Percentiles rank a stretch among this genome's conserved stretches.
These are phyloP conservation scores for Noctua janthe DNA, from an alignment of 2,888 invertebrate species.

Conservation along the genomic window DNA sequence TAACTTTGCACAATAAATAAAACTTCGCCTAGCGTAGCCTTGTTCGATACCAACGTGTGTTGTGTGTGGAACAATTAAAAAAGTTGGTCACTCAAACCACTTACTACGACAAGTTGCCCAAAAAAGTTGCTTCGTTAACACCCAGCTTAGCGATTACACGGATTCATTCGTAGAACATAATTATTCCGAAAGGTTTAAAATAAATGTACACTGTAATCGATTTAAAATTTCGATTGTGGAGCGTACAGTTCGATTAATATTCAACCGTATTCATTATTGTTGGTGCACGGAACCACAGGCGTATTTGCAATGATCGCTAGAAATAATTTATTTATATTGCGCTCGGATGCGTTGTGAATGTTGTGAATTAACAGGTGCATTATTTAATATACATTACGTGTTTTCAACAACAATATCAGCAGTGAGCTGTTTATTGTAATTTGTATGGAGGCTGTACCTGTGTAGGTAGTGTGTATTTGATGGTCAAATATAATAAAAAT, in stretches of 20 bases:
- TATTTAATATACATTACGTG: conserved; percentile 54
- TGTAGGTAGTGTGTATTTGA: not conserved
- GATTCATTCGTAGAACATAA: conserved; percentile 48
- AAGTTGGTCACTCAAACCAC: not conserved
- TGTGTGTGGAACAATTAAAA: not conserved
- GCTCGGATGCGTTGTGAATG: conserved; percentile 42
- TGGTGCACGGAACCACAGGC: conserved; percentile 45
- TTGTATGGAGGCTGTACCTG: not conserved
- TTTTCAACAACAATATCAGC: conserved; percentile 33
- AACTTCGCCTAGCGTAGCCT: not conserved
- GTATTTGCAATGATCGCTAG: conserved; percentile 65
- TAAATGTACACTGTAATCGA: conserved; percentile 72
- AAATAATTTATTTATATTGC: conserved; percentile 62
- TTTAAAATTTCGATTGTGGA: conserved; percentile 74
- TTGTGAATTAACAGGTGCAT: conserved; percentile 54
- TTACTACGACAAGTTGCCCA: not conserved
- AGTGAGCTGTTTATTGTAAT: conserved; percentile 29
- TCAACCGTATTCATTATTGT: conserved; percentile 67
- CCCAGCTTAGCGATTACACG: conserved; percentile 17
- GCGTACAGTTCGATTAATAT: conserved; percentile 64
- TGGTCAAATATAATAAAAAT: too few species aligned
- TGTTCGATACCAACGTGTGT: not conserved
- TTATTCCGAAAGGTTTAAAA: conserved; percentile 62
- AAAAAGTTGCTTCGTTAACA: not conserved
- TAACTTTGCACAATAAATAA: not conserved